Evolutionary conservation across 2,888 invertebrate genomes (phyloP), one percentile per base, ranked within the genome.

Genomic region (Sussaba pulchella): DNA sequence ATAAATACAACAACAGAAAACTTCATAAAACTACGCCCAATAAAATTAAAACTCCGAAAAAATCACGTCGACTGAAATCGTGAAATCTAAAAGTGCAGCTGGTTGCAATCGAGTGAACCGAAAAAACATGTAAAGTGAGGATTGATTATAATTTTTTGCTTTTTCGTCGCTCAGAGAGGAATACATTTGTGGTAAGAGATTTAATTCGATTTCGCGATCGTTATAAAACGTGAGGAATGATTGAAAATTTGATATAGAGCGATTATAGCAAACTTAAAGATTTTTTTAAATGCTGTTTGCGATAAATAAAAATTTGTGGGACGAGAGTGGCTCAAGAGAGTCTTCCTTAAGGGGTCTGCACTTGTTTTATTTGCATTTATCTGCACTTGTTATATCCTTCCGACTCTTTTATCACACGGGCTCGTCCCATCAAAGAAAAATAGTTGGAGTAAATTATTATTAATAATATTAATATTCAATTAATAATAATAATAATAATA

Each of bases 81-180:
- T 57, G 14, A 50, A 50, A 17, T n/a, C n/a, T n/a, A 21, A 26
- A 12, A 73, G 71, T 78, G 77, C 41, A 54, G 17, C 52, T n/a
- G 45, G 52, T 36, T 36, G 14, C 14, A 64, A 59, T 17, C 54
- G 39, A 69, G 77, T 66, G 78, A 59, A 45, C 19, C 64, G 41
- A 57, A 31, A 31, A 47, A 78, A 63, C 63, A 81, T 81, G 81
- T 70, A 52, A 36, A 59, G 73, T 66, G 77, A 66, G 81, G 78
- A 81, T 78, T 78, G 77, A 81, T 70, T 12, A 21, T 47, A 73
- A 19, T 43, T 19, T 57, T 71, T 0, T 19, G 24, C 31, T 9
- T 66, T 52, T 19, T 57, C 76, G 45, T 43, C 59, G 24, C 57
- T 36, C 19, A n/a, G 14, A 50, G 67, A 57, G 57, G 69, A 78